A percentile compares a stretch with the other conserved stretches of the same genome.
phyloP scores from a whole-genome alignment of 1,140 invertebrate species.

The Hyles vespertilio region DNA sequence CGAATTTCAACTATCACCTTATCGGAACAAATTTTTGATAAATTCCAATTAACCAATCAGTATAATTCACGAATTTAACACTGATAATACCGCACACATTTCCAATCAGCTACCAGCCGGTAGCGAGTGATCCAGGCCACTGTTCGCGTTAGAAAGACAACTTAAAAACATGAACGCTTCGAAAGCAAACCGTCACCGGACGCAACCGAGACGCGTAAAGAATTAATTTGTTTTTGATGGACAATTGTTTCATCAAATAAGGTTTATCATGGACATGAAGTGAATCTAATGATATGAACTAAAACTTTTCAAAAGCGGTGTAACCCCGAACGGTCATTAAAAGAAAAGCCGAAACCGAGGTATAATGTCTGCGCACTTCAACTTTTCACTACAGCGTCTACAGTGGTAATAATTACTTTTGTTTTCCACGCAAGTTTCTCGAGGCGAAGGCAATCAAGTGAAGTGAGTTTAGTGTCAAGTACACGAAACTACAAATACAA shows the following conservation, averaged over 20 bases:
- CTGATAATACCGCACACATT: conserved; percentile 44
- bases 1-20: conserved; percentile 37
- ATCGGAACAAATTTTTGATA: conserved; percentile 48
- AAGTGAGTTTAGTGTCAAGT: neutral
- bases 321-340: too few species aligned
- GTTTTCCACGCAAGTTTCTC: neutral
- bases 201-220: conserved; percentile 59
- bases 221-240: conserved; percentile 67
- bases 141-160: conserved; percentile 63
- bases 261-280: conserved; percentile 40
- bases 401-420: neutral
- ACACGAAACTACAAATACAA: conserved; percentile 8
- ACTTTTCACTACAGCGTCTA: neutral
- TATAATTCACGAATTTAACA: conserved; percentile 45
- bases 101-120: conserved; percentile 37
- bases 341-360: too few species aligned
- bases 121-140: conserved; percentile 53
- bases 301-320: too few species aligned
- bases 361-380: too few species aligned
- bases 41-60: conserved; percentile 44
- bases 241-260: conserved; percentile 62
- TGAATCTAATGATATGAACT: conserved; percentile 12
- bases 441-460: neutral
- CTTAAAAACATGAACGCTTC: conserved; percentile 55
- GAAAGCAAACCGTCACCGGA: conserved; percentile 66